A percentile compares a stretch with the other conserved stretches of the same genome.
Evolutionary conservation across 1,140 invertebrate species (phyloP).

Genomic region (Maconellicoccus hirsutus): DNA sequence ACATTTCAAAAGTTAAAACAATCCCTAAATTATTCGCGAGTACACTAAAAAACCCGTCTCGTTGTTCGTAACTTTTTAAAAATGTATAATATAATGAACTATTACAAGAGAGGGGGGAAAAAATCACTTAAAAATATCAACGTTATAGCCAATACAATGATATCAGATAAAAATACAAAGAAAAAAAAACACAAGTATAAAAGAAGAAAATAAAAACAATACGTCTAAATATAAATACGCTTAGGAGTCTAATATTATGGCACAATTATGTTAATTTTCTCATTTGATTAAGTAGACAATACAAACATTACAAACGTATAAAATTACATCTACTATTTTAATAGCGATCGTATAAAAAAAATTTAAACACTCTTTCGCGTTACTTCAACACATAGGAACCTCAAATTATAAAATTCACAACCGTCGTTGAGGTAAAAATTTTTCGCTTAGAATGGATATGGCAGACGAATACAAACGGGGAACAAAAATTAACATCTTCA

Average conservation of each 20-base stretch:
- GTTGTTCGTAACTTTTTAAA: slow-evolving; percentile 8
- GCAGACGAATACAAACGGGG: background rate
- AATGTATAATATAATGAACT: too few relatives aligned
- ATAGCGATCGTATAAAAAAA: background rate
- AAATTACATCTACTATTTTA: background rate
- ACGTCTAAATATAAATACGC: background rate
- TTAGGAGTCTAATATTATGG: background rate
- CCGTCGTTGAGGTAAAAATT: slow-evolving; percentile 11
- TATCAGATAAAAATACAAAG: background rate
- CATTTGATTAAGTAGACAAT: slow-evolving; percentile 4
- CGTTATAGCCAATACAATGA: background rate
- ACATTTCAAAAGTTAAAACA: background rate
- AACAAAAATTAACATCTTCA: background rate
- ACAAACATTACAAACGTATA: background rate
- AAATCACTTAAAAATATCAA: slow-evolving; percentile 6
- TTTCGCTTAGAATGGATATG: background rate
- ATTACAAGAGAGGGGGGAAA: too few relatives aligned
- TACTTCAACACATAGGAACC: slow-evolving; percentile 15
- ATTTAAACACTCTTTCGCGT: background rate
- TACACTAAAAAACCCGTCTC: background rate
- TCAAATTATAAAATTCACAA: slow-evolving; percentile 17
- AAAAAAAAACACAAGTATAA: slow-evolving; percentile 4
- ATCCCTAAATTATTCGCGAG: background rate
- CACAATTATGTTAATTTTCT: background rate
- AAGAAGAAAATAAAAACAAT: background rate